Conservation (phyloP, 2,113 vertebrate genomes). For the Daphoenositta chrysoptera region DNA sequence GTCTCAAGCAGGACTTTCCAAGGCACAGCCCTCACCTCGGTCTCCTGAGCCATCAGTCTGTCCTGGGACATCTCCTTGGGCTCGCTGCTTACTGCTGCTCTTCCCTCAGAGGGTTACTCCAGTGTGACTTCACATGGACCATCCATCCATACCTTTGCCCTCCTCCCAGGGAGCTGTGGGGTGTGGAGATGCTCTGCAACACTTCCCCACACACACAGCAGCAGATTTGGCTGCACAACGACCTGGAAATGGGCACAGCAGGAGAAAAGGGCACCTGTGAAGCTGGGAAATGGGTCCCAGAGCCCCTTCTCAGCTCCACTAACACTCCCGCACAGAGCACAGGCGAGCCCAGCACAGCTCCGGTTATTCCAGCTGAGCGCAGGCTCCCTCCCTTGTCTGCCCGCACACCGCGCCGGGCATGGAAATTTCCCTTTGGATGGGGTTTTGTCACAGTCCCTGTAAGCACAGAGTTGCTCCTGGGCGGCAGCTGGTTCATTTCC, state of each 20-base stretch:
- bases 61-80: not conserved
- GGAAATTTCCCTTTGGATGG: not conserved
- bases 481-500: not conserved
- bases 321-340: rapidly evolving
- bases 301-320: not conserved
- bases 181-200: not conserved
- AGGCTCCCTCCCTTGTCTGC: not conserved
- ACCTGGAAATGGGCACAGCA: not conserved
- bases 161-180: not conserved
- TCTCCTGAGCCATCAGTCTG: not conserved
- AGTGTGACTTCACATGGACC: not conserved
- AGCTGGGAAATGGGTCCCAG: not conserved
- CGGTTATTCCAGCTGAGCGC: not conserved
- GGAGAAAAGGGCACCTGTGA: not conserved
- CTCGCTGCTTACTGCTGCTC: not conserved
- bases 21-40: not conserved
- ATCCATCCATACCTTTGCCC: not conserved
- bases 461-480: not conserved
- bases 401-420: rapidly evolving
- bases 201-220: no score
- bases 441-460: not conserved
- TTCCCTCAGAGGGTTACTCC: not conserved
- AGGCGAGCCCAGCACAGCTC: not conserved
- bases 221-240: rapidly evolving
- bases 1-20: not conserved